Evolutionary conservation across 1,140 invertebrate genomes (phyloP).

Genomic region (Microplitis demolitor): DNA sequence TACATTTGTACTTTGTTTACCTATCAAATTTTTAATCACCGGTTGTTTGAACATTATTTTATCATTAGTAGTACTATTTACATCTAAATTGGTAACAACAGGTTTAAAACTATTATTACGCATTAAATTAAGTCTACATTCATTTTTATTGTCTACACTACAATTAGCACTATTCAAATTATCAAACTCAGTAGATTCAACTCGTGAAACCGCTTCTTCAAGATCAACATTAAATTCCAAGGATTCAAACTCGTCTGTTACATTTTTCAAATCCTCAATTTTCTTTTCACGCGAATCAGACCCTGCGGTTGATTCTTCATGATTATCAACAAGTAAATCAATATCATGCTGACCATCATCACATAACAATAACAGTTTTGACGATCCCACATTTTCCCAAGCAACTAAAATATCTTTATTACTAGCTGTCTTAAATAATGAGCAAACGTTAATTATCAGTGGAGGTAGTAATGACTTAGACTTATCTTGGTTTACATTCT

Average conservation of each 20-base stretch:
- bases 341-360: neutral
- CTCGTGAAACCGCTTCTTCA: too few relatives aligned
- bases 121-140: too few relatives aligned
- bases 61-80: too few relatives aligned
- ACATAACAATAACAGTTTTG: neutral
- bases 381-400: neutral
- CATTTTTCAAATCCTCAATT: too few relatives aligned
- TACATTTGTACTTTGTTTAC: neutral
- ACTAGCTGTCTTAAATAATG: slow-evolving; percentile 2
- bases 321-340: slow-evolving; percentile 1
- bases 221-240: too few relatives aligned
- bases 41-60: neutral
- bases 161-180: slow-evolving; percentile 7
- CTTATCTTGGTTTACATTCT: too few relatives aligned
- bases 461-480: neutral
- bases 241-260: too few relatives aligned
- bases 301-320: neutral
- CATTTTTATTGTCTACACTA: neutral
- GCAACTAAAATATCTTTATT: slow-evolving; percentile 5
- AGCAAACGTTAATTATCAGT: neutral
- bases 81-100: too few relatives aligned
- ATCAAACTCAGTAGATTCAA: too few relatives aligned
- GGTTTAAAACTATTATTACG: too few relatives aligned
- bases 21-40: too few relatives aligned
- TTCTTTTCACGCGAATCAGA: too few relatives aligned